Base-by-base conservation (phyloP, 92 coral and sea anemone genomes). In the Paragorgia papillata region DNA sequence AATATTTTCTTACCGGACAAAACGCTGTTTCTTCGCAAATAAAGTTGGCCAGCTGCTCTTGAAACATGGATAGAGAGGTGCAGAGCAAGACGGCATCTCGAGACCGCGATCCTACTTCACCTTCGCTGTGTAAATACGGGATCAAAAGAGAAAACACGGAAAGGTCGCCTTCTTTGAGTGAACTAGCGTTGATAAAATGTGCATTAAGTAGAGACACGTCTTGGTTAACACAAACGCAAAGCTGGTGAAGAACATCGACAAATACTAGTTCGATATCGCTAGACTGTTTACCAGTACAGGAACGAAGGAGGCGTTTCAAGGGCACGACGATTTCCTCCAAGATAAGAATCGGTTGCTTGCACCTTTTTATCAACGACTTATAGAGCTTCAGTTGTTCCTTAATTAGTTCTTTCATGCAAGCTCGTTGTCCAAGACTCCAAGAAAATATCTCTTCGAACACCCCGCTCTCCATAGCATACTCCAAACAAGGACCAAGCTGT, bases 281-380 rank as follows among this genome's bases (percentile, higher is more conserved):
- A 13, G 95, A 64, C 57, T 84, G 85, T 74, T 84, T 82, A 49
- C 87, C 79, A 22, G 62, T 31, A 48, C 99, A 95, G 22, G 97
- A 91, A 54, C 92, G 89, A 37, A 95, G 73, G 0, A 91, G 90
- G 69, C 78, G 92, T 28, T 89, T 82, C 66, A 95, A 71, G 3
- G 99, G 99, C 35, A 82, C 82, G 92, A 91, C 92, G 27, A 95
- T 87, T 87, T 95, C 95, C 39, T 95, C 97, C 65, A 87, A 91
- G 7, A 95, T 86, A 56, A 95, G 77, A 62, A 91, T 54, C 29
- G 89, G 97, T 48, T 86, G 83, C 74, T 86, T 91, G 56, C 90
- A 88, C 69, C 79, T 88, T 58, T 91, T 96, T 41, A 91, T 83
- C 18, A 95, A 88, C 66, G 76, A 90, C 66, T 91, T 82, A 83